phyloP scores from a whole-genome alignment of 2,888 invertebrate genomes.

The Nymphalis urticae region DNA sequence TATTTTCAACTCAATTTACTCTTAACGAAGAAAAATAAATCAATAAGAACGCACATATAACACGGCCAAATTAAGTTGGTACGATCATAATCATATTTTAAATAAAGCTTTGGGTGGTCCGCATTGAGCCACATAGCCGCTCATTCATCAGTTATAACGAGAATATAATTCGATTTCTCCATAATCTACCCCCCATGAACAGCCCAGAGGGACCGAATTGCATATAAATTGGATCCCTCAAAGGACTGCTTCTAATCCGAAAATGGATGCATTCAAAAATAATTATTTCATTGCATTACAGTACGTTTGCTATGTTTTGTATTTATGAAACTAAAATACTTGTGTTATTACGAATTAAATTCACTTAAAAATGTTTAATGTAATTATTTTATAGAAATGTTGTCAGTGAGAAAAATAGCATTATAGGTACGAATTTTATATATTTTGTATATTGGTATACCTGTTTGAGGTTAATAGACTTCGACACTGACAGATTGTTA shows the following conservation, averaged over 20 bases:
- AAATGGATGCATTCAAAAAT: constrained; percentile 35
- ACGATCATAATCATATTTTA: constrained; percentile 28
- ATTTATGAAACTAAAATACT: not conserved
- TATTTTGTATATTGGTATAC: too few relatives aligned
- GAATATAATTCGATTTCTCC: constrained; percentile 44
- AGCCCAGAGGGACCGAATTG: constrained; percentile 37
- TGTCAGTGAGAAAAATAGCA: too few relatives aligned
- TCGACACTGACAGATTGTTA: too few relatives aligned
- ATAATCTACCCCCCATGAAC: constrained; percentile 38
- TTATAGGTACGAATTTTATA: too few relatives aligned
- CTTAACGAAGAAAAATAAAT: not conserved
- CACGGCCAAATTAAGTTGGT: constrained; percentile 14
- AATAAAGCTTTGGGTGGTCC: constrained; percentile 28
- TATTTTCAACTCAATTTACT: not conserved
- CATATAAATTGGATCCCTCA: constrained; percentile 39
- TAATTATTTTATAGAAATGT: not conserved
- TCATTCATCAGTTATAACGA: constrained; percentile 39
- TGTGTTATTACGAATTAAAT: not conserved
- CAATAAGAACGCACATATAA: constrained; percentile 2
- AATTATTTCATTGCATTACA: constrained; percentile 8
- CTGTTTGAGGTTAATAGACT: too few relatives aligned
- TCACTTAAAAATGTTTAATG: too few relatives aligned
- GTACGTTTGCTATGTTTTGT: not conserved
- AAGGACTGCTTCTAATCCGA: constrained; percentile 31
- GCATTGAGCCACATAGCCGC: constrained; percentile 26